A percentile compares a stretch with the other conserved stretches of the same genome.
Conservation (phyloP, 2,113 vertebrate species). For the Plecotus auritus region DNA sequence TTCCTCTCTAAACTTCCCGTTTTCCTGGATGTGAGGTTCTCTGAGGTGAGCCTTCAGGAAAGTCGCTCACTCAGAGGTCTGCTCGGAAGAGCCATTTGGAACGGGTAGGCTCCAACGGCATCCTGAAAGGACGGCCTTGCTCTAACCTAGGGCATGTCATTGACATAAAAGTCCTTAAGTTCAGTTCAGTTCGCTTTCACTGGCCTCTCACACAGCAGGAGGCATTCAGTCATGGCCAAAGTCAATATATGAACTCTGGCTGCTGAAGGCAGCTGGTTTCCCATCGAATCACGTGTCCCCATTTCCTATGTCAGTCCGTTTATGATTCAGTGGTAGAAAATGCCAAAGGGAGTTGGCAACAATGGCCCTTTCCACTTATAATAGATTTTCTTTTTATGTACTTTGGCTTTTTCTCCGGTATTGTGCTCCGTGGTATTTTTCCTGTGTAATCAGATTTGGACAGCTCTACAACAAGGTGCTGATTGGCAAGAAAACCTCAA, state of each 20-base stretch:
- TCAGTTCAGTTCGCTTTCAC: constrained; percentile 21
- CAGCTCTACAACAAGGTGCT: background rate
- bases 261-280: constrained; percentile 50
- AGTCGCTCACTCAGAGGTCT: background rate
- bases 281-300: constrained; percentile 34
- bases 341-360: constrained; percentile 54
- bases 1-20: constrained; percentile 53
- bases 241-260: constrained; percentile 53
- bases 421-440: constrained; percentile 4
- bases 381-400: constrained; percentile 31
- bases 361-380: constrained; percentile 26
- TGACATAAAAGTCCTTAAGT: constrained; percentile 1
- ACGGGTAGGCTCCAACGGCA: background rate
- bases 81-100: background rate
- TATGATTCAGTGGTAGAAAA: constrained; percentile 55
- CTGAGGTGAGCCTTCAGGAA: constrained; percentile 45
- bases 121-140: background rate
- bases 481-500: background rate
- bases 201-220: constrained; percentile 20
- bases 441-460: constrained; percentile 20
- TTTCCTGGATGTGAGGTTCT: constrained; percentile 35
- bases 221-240: constrained; percentile 46
- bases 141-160: background rate
- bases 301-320: constrained; percentile 48
- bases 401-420: constrained; percentile 24